A percentile compares a stretch with the other conserved stretches of the same genome.
Evolutionary conservation across 2,113 vertebrate species (phyloP).

Genomic region (Chloroceryle aenea): DNA sequence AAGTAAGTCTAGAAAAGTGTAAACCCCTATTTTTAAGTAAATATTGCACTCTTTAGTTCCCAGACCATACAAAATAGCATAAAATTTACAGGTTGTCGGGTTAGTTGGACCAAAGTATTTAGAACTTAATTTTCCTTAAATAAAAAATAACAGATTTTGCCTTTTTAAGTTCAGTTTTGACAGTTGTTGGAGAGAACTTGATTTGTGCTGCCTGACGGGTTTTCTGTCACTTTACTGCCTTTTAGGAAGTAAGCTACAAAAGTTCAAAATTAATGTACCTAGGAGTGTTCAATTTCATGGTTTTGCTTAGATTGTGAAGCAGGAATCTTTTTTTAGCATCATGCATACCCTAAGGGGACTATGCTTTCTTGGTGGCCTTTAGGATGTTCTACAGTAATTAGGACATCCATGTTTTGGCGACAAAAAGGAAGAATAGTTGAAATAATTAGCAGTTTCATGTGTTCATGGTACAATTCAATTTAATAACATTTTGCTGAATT

Average conservation of each 20-base stretch:
- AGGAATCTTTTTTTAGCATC: neutral
- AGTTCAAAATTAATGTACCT: neutral
- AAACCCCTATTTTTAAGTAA: neutral
- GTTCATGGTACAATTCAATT: neutral
- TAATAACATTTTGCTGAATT: neutral
- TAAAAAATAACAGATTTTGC: neutral
- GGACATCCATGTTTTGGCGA: neutral
- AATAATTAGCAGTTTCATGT: neutral
- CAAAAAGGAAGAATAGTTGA: neutral
- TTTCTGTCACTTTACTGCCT: neutral
- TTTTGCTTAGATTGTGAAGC: neutral
- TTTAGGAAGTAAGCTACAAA: neutral
- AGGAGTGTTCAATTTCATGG: neutral
- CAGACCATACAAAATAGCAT: accelerated
- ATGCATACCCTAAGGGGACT: neutral
- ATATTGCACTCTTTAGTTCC: neutral
- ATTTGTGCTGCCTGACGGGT: neutral
- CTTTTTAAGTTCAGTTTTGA: neutral
- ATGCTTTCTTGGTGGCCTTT: neutral
- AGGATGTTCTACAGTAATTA: neutral
- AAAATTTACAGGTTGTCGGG: neutral
- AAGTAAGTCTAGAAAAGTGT: conserved; percentile 79
- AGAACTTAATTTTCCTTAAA: neutral
- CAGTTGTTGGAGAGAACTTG: neutral
- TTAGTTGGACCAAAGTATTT: neutral